Evolutionary conservation across 1,140 invertebrate species (phyloP).

Genomic region (Alviniconcha marisindica): DNA sequence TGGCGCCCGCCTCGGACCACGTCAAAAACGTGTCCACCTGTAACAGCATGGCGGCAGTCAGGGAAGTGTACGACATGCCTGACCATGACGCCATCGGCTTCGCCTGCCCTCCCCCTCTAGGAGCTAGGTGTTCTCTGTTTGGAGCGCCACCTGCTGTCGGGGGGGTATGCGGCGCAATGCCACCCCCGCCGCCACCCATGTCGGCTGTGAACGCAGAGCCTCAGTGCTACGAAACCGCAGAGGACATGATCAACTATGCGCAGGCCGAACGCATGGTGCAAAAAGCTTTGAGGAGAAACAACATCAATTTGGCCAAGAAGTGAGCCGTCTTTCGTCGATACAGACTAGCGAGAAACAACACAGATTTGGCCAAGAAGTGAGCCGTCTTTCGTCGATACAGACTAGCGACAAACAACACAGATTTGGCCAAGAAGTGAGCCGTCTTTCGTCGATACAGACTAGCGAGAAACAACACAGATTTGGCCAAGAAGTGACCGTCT

Average conservation of each 20-base stretch:
- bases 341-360: neutral
- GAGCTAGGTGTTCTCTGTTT: neutral
- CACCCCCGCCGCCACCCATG: neutral
- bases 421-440: too few species aligned
- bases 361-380: neutral
- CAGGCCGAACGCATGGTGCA: slow-evolving; percentile 46
- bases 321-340: neutral
- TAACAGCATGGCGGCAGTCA: neutral
- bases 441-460: too few species aligned
- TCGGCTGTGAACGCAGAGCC: neutral
- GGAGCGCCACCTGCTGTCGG: too few species aligned
- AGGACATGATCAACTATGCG: slow-evolving; percentile 20
- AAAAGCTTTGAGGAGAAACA: slow-evolving; percentile 43
- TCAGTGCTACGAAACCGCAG: neutral
- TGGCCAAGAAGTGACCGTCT: neutral
- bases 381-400: neutral
- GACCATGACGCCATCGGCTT: too few species aligned
- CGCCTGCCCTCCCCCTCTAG: neutral
- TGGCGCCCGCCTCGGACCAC: slow-evolving; percentile 32
- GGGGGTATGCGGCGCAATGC: too few species aligned
- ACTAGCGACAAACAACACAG: neutral
- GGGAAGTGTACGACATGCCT: neutral
- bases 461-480: too few species aligned
- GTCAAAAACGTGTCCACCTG: slow-evolving; percentile 44
- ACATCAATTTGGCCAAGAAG: neutral